Base-by-base conservation (phyloP, 1,140 invertebrate genomes). In the Calycopis cecrops region DNA sequence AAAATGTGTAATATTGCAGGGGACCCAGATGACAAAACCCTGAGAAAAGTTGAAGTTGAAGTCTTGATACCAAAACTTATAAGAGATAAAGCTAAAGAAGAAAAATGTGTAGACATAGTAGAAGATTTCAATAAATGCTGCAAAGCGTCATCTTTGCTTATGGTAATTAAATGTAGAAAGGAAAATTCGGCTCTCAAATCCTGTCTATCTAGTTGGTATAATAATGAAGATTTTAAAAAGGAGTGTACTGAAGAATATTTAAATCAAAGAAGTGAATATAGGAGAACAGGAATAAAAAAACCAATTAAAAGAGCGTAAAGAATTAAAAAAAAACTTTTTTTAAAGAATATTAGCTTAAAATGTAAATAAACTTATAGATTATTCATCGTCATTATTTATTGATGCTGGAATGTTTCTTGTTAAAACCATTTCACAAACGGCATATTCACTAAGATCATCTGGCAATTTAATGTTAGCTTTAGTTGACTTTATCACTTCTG, bases 61-160 rank as follows among this genome's bases (percentile, higher is more conserved):
- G 91, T 98, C 40, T 67, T 97, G 40, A 94, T 98, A 79, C 93
- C 95, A 1, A 94, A 95, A 85, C 92, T 94, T 74, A 93, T 98
- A 87, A 88, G 96, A 63, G 93, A 96, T 47, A 93, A 90, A 74
- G 92, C 95, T 1, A 93, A 91, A 76, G 69, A 65, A 11, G 93
- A 95, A 76, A 94, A 96, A 79, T 97, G 96, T 87, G 17, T 79
- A 0, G 67, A 89, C 66, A 92, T 94, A 90, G 93, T 95, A 8
- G 76, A 85, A 83, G 90, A 90, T 50, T 97, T 97, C 78, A 89
- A 90, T 18, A 85, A 92, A 62, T 98, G 96, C 81, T 93, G 94
- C 59, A 93, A 93, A 80, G 86, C 90, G n/a, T 87, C 84, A 60
- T 91, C 90, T 38, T 49, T 95, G 1, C 64, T 92, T 1, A 92